These are phyloP conservation scores for Lutjanus campechanus DNA, from an alignment of 2,797 vertebrate genomes.

Conservation along the genomic window DNA sequence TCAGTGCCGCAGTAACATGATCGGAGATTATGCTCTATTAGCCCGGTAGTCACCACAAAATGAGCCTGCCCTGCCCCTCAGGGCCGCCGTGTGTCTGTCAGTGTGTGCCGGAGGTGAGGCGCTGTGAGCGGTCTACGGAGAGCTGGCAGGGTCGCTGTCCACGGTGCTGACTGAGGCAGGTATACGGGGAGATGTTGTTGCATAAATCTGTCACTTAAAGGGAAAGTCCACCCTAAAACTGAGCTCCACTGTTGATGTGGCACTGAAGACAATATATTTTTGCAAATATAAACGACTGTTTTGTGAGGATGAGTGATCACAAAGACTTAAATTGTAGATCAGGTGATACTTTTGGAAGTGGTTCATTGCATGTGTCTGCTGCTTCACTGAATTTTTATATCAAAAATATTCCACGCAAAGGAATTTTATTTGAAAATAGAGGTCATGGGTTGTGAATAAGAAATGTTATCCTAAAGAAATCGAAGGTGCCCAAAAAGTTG, in stretches of 20 bases:
- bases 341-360: neutral
- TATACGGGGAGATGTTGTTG: conserved; percentile 45
- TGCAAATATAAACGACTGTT: neutral
- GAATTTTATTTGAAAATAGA: neutral
- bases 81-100: neutral
- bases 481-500: neutral
- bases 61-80: conserved; percentile 33
- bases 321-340: neutral
- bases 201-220: conserved; percentile 66
- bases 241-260: neutral
- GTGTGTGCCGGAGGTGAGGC: conserved; percentile 4
- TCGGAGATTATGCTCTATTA: conserved; percentile 33
- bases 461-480: neutral
- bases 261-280: neutral
- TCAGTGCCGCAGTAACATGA: conserved; percentile 74
- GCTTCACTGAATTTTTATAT: neutral
- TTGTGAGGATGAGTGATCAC: neutral
- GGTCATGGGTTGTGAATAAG: neutral
- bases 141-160: conserved; percentile 50
- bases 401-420: neutral
- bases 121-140: neutral
- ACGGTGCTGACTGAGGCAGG: conserved; percentile 60
- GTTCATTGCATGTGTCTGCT: no score
- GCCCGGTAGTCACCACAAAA: conserved; percentile 29
- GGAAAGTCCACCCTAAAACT: conserved; percentile 45